Evolutionary conservation across 2,113 vertebrate species (phyloP).

Genomic region (Syngnathus scovelli): DNA sequence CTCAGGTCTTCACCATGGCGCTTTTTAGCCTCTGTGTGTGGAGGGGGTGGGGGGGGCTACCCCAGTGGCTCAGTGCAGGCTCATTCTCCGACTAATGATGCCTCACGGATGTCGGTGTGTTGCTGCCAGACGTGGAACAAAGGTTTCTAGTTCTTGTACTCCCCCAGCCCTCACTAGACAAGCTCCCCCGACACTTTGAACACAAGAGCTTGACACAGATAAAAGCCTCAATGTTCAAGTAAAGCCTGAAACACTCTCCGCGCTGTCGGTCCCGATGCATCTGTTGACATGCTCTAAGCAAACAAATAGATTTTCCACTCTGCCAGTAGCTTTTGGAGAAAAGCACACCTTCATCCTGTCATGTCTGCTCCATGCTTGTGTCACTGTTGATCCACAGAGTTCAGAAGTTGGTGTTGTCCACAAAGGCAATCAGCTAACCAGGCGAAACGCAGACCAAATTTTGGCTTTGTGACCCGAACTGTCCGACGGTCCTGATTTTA

Average conservation of each 20-base stretch:
- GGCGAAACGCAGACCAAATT: background rate
- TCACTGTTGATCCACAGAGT: background rate
- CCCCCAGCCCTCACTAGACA: conserved; percentile 22
- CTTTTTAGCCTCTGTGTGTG: conserved; percentile 17
- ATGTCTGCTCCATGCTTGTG: conserved; percentile 4
- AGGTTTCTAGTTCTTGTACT: conserved; percentile 26
- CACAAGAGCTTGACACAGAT: conserved; percentile 31
- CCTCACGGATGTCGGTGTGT: conserved; percentile 37
- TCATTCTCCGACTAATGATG: conserved; percentile 41
- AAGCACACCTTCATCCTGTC: conserved; percentile 15
- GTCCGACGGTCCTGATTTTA: conserved; percentile 14
- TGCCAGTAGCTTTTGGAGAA: conserved; percentile 5
- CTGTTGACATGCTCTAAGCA: conserved; percentile 7
- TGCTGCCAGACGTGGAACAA: conserved; percentile 38
- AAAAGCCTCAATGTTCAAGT: conserved; percentile 23
- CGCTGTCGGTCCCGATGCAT: conserved; percentile 9
- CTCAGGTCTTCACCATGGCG: conserved; percentile 20
- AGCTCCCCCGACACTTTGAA: conserved; percentile 33
- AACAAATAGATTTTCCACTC: conserved; percentile 17
- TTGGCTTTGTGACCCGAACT: background rate
- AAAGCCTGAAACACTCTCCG: conserved; percentile 29
- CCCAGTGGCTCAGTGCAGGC: background rate
- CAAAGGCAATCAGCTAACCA: too few species aligned
- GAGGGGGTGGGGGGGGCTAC: background rate
- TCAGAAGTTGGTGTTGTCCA: background rate